A percentile compares a stretch with the other conserved stretches of the same genome.
Conservation (phyloP, 2,113 vertebrate species). For the Chamaea fasciata region DNA sequence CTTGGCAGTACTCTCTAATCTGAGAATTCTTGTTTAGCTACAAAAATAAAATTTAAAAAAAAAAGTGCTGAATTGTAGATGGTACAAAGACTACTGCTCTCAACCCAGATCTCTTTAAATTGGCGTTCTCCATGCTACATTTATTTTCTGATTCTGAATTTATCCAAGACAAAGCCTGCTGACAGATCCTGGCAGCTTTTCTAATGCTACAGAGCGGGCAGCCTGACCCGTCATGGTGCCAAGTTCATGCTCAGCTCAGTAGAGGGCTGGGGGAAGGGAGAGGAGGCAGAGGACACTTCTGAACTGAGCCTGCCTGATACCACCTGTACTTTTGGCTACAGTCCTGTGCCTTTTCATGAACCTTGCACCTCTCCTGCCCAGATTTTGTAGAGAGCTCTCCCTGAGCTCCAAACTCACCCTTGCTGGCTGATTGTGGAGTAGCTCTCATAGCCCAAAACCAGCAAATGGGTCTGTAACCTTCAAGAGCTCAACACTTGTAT, state of each 20-base stretch:
- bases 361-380: not conserved
- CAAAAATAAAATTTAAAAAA: not conserved
- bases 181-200: not conserved
- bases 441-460: not conserved
- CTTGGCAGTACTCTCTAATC: conserved; percentile 19
- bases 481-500: not conserved
- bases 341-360: not conserved
- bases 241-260: not conserved
- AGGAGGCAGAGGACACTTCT: not conserved
- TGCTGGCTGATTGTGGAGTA: not conserved
- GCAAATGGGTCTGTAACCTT: not conserved
- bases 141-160: not conserved
- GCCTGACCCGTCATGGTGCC: not conserved
- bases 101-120: not conserved
- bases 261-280: not conserved
- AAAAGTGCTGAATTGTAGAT: not conserved
- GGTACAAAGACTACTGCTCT: not conserved
- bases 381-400: not conserved
- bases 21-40: conserved; percentile 15
- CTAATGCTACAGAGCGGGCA: not conserved
- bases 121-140: not conserved
- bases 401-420: not conserved
- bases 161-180: not conserved
- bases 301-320: not conserved
- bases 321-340: not conserved